Percentiles rank a stretch among this genome's conserved stretches.
These are phyloP conservation scores for Etheostoma spectabile DNA, from an alignment of 2,113 vertebrate genomes.

Conservation along the genomic window DNA sequence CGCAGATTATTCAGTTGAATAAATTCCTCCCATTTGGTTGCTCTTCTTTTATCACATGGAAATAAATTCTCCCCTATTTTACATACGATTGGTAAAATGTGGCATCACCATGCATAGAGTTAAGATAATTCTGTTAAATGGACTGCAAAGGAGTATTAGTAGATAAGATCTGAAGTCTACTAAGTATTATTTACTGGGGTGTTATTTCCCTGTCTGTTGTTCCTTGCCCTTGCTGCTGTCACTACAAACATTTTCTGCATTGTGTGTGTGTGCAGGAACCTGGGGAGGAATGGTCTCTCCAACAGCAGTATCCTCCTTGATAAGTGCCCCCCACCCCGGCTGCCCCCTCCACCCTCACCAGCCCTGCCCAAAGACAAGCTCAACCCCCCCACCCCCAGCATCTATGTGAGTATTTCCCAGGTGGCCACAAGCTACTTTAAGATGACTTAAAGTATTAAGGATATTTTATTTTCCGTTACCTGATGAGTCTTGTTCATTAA, in stretches of 20 bases:
- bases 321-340: constrained; percentile 97
- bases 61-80: neutral
- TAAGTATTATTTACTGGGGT: neutral
- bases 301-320: constrained; percentile 98
- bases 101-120: too few species aligned
- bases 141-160: neutral
- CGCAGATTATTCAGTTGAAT: neutral
- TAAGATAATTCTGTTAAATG: neutral
- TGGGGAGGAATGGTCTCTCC: constrained; percentile 98
- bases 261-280: constrained; percentile 84
- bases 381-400: constrained; percentile 99
- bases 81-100: neutral
- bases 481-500: neutral
- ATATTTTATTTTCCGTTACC: neutral
- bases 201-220: neutral
- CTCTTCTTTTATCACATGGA: neutral
- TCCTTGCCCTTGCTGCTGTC: neutral
- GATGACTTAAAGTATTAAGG: too few species aligned
- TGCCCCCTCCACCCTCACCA: constrained; percentile 93
- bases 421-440: neutral
- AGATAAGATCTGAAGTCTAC: too few species aligned
- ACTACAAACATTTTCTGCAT: neutral
- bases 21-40: neutral
- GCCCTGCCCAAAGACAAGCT: constrained; percentile 99
- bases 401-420: constrained; percentile 92